These are phyloP conservation scores for Myotis planiceps DNA, from an alignment of 2,797 vertebrate species.

Conservation along the genomic window DNA sequence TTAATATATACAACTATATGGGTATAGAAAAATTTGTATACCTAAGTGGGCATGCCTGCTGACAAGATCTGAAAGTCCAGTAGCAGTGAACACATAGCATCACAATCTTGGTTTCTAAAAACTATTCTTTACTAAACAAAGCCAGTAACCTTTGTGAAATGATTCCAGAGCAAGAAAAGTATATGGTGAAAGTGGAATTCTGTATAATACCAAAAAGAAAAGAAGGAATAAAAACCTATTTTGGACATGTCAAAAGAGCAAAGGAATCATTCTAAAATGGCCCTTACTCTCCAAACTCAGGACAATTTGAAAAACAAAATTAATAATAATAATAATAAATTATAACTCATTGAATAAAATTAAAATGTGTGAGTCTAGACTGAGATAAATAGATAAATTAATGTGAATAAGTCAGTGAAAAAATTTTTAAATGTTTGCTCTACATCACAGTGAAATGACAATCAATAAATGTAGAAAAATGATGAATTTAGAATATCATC, in stretches of 20 bases:
- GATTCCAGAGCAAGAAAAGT: neutral
- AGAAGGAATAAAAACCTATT: neutral
- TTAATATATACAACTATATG: neutral
- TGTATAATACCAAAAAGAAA: neutral
- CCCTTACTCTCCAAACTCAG: neutral
- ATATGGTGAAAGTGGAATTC: neutral
- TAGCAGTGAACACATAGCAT: neutral
- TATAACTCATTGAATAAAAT: neutral
- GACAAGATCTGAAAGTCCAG: neutral
- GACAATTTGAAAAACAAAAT: neutral
- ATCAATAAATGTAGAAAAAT: neutral
- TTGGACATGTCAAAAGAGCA: neutral
- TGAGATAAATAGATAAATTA: neutral
- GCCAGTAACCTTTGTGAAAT: neutral
- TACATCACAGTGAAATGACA: neutral
- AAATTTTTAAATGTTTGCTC: neutral
- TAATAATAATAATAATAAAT: neutral
- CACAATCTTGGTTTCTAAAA: neutral
- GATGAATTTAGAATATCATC: neutral
- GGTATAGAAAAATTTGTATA: neutral
- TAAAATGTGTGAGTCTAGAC: neutral
- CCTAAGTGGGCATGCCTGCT: neutral
- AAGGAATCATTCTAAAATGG: neutral
- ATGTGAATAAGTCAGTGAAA: neutral
- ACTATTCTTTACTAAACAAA: neutral